These are phyloP conservation scores for Leptosomus discolor DNA, from an alignment of 2,113 vertebrate genomes.

Conservation along the genomic window DNA sequence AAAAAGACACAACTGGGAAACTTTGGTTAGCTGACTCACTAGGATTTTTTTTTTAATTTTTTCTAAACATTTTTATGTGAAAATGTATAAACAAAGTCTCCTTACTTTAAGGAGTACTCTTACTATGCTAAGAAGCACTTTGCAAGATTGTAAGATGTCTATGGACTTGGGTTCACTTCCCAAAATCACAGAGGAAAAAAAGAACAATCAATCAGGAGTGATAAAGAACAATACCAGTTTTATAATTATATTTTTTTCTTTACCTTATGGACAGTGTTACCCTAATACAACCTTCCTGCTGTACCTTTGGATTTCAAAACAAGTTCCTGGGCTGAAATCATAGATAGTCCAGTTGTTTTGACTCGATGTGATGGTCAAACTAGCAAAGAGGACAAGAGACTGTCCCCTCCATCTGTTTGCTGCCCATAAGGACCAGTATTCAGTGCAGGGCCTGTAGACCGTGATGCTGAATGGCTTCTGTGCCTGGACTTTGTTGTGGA, in stretches of 20 bases:
- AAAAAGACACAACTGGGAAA: not conserved
- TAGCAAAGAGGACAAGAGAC: not conserved
- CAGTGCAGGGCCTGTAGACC: not conserved
- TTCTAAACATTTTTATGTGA: not conserved
- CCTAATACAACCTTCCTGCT: not conserved
- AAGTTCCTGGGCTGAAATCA: not conserved
- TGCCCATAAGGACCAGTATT: not conserved
- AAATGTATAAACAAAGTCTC: not conserved
- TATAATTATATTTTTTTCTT: not conserved
- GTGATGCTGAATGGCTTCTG: not conserved
- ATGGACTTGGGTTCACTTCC: not conserved
- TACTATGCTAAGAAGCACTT: not conserved
- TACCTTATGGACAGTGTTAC: not conserved
- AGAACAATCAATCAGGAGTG: not conserved
- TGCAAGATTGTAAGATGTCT: not conserved
- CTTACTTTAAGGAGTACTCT: not conserved
- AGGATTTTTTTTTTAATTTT: not conserved
- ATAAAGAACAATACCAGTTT: not conserved
- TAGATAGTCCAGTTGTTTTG: not conserved
- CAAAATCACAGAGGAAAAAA: not conserved
- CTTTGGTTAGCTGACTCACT: not conserved
- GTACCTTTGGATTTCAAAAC: not conserved
- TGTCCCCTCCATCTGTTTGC: not conserved
- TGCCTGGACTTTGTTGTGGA: not conserved
- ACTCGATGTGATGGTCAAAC: not conserved